Evolutionary conservation across 2,888 invertebrate genomes (phyloP).

Genomic region (Cheilosia grossa): DNA sequence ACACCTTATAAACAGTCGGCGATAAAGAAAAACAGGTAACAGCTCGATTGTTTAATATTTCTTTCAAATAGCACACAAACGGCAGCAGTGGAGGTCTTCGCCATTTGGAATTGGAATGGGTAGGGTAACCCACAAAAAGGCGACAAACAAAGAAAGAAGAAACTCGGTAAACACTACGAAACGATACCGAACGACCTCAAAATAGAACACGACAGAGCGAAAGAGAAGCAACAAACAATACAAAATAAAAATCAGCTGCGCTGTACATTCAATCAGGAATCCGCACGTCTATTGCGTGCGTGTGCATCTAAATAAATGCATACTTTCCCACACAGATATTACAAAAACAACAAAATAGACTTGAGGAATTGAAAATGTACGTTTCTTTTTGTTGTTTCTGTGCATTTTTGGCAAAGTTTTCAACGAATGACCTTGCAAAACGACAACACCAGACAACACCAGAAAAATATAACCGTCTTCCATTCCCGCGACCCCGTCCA

Average conservation of each 20-base stretch:
- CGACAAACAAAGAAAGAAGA: constrained; percentile 51
- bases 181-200: constrained; percentile 22
- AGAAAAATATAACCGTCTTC: constrained; percentile 32
- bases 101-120: constrained; percentile 27
- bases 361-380: constrained; percentile 33
- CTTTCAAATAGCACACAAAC: background rate
- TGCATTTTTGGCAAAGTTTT: constrained; percentile 54
- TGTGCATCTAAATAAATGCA: constrained; percentile 17
- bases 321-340: background rate
- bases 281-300: background rate
- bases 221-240: background rate
- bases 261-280: constrained; percentile 1
- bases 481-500: background rate
- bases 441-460: constrained; percentile 43
- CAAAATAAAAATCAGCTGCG: constrained; percentile 70
- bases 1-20: background rate
- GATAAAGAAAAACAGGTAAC: constrained; percentile 15
- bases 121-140: background rate
- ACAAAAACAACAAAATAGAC: constrained; percentile 12
- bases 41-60: background rate
- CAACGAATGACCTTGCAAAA: constrained; percentile 58
- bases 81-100: background rate
- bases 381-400: constrained; percentile 18
- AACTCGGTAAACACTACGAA: constrained; percentile 9
- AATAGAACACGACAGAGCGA: constrained; percentile 40